These are phyloP conservation scores for Dermolepida albohirtum DNA, from an alignment of 2,888 invertebrate species.

Conservation along the genomic window DNA sequence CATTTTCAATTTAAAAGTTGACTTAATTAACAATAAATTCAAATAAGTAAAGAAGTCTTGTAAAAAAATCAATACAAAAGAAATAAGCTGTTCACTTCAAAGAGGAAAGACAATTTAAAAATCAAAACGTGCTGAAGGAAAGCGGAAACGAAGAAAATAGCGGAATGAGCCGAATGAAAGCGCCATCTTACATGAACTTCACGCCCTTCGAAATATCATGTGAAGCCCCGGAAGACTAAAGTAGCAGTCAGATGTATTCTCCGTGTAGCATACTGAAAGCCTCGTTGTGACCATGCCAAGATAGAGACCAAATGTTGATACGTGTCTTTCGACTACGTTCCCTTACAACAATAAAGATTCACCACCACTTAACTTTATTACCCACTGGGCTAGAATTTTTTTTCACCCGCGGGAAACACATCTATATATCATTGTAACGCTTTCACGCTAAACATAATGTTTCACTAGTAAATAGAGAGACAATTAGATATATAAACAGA, in stretches of 20 bases:
- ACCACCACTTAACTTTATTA: slow-evolving; percentile 40
- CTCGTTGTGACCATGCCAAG: slow-evolving; percentile 46
- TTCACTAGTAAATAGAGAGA: slow-evolving; percentile 13
- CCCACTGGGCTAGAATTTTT: slow-evolving; percentile 35
- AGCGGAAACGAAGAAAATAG: not conserved
- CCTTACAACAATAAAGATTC: slow-evolving; percentile 44
- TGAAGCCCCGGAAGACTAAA: slow-evolving; percentile 40
- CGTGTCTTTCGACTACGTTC: slow-evolving; percentile 46
- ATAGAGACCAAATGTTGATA: slow-evolving; percentile 47
- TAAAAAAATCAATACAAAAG: too few relatives aligned
- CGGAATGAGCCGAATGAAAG: slow-evolving; percentile 10
- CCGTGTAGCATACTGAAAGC: slow-evolving; percentile 43
- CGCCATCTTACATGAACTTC: slow-evolving; percentile 39
- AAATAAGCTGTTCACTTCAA: too few relatives aligned
- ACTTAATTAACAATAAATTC: too few relatives aligned
- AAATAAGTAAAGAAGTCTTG: too few relatives aligned
- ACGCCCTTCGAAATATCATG: slow-evolving; percentile 42
- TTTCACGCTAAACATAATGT: slow-evolving; percentile 1
- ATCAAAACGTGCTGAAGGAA: not conserved
- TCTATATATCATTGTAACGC: slow-evolving; percentile 28
- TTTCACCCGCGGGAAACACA: slow-evolving; percentile 30
- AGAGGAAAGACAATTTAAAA: slow-evolving; percentile 1
- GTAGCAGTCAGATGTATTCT: slow-evolving; percentile 35
- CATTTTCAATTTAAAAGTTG: too few relatives aligned
- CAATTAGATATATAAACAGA: slow-evolving; percentile 24